Evolutionary conservation across 2,888 invertebrate species (phyloP).

Genomic region (Dendrolimus pini): DNA sequence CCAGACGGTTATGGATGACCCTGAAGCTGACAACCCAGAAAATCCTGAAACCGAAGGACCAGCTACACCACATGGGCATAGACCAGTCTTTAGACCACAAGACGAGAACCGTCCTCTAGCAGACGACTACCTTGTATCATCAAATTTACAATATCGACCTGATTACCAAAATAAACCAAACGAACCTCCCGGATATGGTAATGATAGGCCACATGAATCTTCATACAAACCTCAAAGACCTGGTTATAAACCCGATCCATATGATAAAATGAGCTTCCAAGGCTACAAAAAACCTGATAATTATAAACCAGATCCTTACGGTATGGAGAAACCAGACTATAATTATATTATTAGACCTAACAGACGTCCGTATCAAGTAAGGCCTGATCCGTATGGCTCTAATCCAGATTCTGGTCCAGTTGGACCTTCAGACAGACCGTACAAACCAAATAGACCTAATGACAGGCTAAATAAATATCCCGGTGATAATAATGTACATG

Average conservation of each 20-base stretch:
- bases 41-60: conserved; percentile 5
- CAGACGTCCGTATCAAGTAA: conserved; percentile 36
- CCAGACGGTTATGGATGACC: conserved; percentile 42
- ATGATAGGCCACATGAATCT: conserved; percentile 47
- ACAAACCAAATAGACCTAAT: conserved; percentile 28
- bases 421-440: conserved; percentile 30
- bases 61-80: conserved; percentile 32
- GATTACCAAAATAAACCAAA: conserved; percentile 48
- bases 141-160: conserved; percentile 43
- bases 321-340: conserved; percentile 47
- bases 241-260: conserved; percentile 25
- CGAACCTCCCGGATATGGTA: conserved; percentile 49
- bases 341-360: conserved; percentile 53
- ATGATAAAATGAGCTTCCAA: conserved; percentile 52
- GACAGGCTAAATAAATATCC: conserved; percentile 24
- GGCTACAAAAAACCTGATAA: conserved; percentile 26
- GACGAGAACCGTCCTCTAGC: conserved; percentile 44
- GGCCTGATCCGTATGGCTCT: conserved; percentile 13
- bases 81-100: conserved; percentile 54
- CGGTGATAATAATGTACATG: conserved; percentile 50
- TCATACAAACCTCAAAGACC: conserved; percentile 37
- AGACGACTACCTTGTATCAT: conserved; percentile 37
- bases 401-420: conserved; percentile 20
- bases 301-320: conserved; percentile 23
- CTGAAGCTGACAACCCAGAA: conserved; percentile 16